A percentile compares a stretch with the other conserved stretches of the same genome.
Conservation (phyloP, 2,113 vertebrate species). For the Chrysemys picta region DNA sequence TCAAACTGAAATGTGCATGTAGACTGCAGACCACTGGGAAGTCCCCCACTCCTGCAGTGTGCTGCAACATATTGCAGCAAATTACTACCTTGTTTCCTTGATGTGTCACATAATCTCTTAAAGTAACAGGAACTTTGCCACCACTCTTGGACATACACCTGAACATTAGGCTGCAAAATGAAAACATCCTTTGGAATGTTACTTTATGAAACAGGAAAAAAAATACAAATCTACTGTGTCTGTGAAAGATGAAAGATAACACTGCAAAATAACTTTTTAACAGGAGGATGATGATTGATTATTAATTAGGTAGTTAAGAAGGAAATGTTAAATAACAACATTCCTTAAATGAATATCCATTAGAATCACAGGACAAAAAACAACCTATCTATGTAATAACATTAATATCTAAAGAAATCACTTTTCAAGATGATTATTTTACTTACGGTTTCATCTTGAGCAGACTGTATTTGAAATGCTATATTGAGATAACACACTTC, state of each 20-base stretch:
- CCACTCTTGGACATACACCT: neutral
- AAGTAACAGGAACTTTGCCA: neutral
- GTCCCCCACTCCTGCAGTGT: neutral
- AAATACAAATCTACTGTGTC: neutral
- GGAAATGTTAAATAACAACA: neutral
- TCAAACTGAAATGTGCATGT: neutral
- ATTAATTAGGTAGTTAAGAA: neutral
- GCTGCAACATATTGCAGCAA: neutral
- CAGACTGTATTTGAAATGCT: neutral
- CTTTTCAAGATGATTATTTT: neutral
- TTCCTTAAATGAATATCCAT: neutral
- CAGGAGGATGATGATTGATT: neutral
- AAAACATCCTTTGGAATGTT: neutral
- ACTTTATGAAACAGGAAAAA: neutral
- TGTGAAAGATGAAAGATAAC: accelerated
- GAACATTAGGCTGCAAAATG: neutral
- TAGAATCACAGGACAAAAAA: neutral
- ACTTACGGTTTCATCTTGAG: neutral
- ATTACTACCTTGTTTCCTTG: conserved; percentile 2
- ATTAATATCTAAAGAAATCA: neutral
- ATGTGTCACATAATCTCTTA: conserved; percentile 2
- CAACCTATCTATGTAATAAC: accelerated
- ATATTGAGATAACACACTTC: neutral
- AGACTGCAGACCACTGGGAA: neutral
- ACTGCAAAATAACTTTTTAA: neutral